These are phyloP conservation scores for Atlantisia rogersi DNA, from an alignment of 2,113 vertebrate genomes.

Conservation along the genomic window DNA sequence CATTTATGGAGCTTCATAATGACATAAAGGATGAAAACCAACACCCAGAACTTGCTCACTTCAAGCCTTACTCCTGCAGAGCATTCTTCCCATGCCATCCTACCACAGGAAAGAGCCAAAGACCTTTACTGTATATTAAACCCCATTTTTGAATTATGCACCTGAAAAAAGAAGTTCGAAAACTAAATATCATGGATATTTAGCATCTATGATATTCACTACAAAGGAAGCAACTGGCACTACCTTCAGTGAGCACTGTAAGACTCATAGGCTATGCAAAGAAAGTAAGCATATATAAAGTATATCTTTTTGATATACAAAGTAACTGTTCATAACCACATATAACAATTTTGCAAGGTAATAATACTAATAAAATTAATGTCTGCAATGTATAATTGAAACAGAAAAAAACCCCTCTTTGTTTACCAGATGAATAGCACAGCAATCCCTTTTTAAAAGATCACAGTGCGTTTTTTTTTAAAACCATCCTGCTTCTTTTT, in stretches of 20 bases:
- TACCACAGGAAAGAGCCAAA: not conserved
- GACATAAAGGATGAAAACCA: not conserved
- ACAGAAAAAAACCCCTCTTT: not conserved
- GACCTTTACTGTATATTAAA: not conserved
- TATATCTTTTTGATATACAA: not conserved
- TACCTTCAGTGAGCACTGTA: not conserved
- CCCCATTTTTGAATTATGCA: not conserved
- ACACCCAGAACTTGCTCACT: not conserved
- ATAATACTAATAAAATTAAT: not conserved
- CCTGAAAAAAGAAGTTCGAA: not conserved
- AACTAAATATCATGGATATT: not conserved
- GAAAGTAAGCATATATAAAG: not conserved
- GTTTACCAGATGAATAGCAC: not conserved
- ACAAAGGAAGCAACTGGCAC: not conserved
- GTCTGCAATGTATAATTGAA: not conserved
- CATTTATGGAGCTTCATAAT: not conserved
- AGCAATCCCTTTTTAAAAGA: not conserved
- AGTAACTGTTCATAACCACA: not conserved
- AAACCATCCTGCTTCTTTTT: not conserved
- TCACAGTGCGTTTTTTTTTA: not conserved
- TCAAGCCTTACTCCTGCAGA: not conserved
- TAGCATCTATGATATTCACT: not conserved
- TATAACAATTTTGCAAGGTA: not conserved
- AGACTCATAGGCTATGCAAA: rapidly evolving
- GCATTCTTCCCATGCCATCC: not conserved